Conservation (phyloP, 2,888 invertebrate genomes). For the Cantharis rustica region DNA sequence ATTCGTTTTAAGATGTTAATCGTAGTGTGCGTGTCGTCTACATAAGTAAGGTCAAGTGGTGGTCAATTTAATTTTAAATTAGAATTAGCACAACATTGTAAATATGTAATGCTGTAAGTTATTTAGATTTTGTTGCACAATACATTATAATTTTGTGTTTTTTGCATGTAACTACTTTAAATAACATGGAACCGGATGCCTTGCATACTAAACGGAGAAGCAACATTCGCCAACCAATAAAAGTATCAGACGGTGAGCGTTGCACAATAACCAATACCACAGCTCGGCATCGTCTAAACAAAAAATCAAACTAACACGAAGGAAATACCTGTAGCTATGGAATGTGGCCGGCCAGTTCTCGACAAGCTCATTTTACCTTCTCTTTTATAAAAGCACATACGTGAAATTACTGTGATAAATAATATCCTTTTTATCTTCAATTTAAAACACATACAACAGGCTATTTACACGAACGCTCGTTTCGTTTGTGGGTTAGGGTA, state of each 20-base stretch:
- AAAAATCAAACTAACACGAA: conserved; percentile 38
- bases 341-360: conserved; percentile 39
- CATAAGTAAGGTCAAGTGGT: not conserved
- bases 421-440: not conserved
- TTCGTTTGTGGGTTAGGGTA: not conserved
- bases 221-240: not conserved
- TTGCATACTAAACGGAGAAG: not conserved
- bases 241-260: conserved; percentile 7
- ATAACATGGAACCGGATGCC: not conserved
- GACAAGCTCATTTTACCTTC: conserved; percentile 28
- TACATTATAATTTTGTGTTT: not conserved
- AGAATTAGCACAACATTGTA: not conserved
- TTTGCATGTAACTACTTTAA: not conserved
- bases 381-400: conserved; percentile 7
- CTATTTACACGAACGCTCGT: not conserved
- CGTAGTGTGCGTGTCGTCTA: not conserved
- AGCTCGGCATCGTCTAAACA: not conserved
- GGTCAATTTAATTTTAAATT: not conserved
- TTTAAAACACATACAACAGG: not conserved
- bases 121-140: not conserved
- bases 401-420: not conserved
- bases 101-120: not conserved
- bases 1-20: conserved; percentile 9
- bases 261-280: not conserved
- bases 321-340: conserved; percentile 48